A percentile compares a stretch with the other conserved stretches of the same genome.
phyloP scores from a whole-genome alignment of 2,888 invertebrate genomes.

The Portevinia maculata region DNA sequence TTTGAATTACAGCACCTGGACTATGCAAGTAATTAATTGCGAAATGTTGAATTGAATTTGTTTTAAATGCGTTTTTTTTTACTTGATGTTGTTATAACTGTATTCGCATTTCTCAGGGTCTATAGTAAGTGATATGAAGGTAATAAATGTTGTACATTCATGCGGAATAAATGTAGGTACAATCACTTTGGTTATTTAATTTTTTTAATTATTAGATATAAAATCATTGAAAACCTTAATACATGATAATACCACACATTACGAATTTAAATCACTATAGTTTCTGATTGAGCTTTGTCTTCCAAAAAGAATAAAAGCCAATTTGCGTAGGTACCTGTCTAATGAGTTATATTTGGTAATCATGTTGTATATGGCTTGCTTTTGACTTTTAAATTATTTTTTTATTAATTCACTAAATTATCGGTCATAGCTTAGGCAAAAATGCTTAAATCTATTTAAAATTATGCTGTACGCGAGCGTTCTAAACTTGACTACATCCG shows the following conservation, averaged over 20 bases:
- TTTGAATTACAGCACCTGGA: constrained; percentile 16
- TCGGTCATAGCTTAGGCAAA: too few relatives aligned
- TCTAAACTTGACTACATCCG: too few relatives aligned
- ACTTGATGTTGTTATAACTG: constrained; percentile 17
- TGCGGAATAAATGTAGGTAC: constrained; percentile 11
- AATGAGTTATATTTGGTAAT: too few relatives aligned
- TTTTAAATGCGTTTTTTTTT: constrained; percentile 18
- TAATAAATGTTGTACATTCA: constrained; percentile 6
- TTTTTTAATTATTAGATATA: neutral
- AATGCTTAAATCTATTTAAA: too few relatives aligned
- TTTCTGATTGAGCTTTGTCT: neutral
- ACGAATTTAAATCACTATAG: too few relatives aligned
- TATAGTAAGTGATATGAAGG: constrained; percentile 29
- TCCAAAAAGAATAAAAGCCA: too few relatives aligned
- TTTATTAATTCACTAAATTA: too few relatives aligned
- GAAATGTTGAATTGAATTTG: constrained; percentile 31
- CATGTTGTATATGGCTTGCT: too few relatives aligned
- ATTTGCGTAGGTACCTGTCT: too few relatives aligned
- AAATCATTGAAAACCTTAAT: constrained; percentile 6
- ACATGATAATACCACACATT: too few relatives aligned
- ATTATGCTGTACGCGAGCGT: too few relatives aligned
- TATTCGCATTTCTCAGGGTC: constrained; percentile 42
- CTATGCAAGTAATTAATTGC: constrained; percentile 37
- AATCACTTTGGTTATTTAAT: constrained; percentile 6
- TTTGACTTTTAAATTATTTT: too few relatives aligned